Evolutionary conservation across 2,888 invertebrate genomes (phyloP), one percentile per base, ranked within the genome.

Genomic region (Orgyia antiqua): DNA sequence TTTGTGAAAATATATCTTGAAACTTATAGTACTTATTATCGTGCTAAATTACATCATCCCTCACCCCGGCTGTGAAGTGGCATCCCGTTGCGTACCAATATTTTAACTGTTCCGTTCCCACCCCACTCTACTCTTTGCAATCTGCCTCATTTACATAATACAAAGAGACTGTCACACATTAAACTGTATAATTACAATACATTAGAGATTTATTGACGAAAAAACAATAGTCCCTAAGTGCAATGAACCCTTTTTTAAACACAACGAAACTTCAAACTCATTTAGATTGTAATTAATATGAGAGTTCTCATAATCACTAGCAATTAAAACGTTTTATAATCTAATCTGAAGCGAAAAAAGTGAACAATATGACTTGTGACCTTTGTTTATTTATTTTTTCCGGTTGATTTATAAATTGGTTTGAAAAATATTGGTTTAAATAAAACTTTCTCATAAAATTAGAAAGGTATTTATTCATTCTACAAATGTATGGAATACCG

Each of bases 161-260:
- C 76, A 83, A 79, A 76, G 71, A 76, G 61, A 74, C 75, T 84
- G 83, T 84, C 83, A 75, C 71, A 74, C 68, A 75, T 75, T 76
- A 80, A 82, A 82, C 72, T 65, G 62, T 67, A 71, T 83, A 83
- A 84, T 84, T 82, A 83, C 70, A 68, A 68, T 67, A 63, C 66
- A 73, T 70, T 73, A 24, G 5, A 84, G 78, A 86, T 86, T 86
- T 86, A 86, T 84, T 62, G 76, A 60, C 51, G 46, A 76, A 75
- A n/a, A 83, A 79, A 86, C 86, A 84, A 86, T 68, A 56, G 54
- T 41, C 41, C 55, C 66, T 52, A 53, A 74, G 65, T 53, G 55
- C 61, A 33, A 60, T 68, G 56, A 71, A 78, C 77, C 75, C 78
- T 71, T 77, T 76, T 71, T 77, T 69, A 70, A 61, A 44, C 51